phyloP scores from a whole-genome alignment of 2,888 invertebrate genomes.

The Hydraecia micacea region DNA sequence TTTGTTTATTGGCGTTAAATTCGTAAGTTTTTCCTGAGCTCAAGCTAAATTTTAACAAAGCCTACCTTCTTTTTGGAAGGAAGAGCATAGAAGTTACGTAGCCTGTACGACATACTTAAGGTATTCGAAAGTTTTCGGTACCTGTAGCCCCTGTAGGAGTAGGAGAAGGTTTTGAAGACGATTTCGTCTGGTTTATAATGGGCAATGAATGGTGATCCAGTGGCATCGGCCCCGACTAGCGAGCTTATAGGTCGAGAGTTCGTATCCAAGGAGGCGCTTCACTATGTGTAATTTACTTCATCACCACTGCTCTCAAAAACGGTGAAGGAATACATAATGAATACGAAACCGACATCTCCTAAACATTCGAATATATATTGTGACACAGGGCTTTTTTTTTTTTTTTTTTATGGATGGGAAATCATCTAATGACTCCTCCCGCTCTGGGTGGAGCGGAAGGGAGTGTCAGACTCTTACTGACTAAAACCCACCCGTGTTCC shows the following conservation, averaged over 20 bases:
- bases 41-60: neutral
- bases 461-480: too few species aligned
- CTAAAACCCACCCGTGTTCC: too few species aligned
- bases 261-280: neutral
- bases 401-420: too few species aligned
- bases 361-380: neutral
- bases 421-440: too few species aligned
- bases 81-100: neutral
- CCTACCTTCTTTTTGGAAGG: neutral
- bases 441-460: too few species aligned
- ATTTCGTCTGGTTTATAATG: neutral
- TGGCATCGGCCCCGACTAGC: neutral
- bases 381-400: too few species aligned
- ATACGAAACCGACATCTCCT: neutral
- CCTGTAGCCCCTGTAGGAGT: too few species aligned
- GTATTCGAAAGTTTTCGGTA: neutral
- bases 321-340: neutral
- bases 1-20: neutral
- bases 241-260: neutral
- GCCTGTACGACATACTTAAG: too few species aligned
- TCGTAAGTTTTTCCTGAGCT: neutral
- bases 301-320: neutral
- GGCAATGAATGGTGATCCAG: neutral
- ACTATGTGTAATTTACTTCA: neutral
- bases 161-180: neutral